Conservation (phyloP, 2,888 invertebrate genomes). For the Pomacea canaliculata region DNA sequence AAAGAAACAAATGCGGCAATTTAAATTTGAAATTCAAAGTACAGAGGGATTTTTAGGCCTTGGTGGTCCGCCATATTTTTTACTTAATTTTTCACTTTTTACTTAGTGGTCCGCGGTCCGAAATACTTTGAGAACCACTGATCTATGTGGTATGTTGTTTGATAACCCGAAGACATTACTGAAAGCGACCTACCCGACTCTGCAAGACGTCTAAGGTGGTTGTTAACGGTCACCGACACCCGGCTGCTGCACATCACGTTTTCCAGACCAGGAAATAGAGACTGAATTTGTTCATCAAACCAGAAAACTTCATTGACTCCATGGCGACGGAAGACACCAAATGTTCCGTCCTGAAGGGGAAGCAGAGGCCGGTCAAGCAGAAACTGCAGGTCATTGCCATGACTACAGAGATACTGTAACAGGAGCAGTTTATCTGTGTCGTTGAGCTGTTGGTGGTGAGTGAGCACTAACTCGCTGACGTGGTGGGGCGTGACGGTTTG, state of each 20-base stretch:
- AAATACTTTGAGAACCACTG: too few species aligned
- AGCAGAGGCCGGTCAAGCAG: constrained; percentile 5
- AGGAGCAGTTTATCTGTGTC: constrained; percentile 9
- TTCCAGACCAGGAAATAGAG: constrained; percentile 12
- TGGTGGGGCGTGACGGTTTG: not conserved
- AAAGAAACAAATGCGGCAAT: too few species aligned
- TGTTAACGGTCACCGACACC: not conserved
- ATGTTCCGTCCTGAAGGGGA: constrained; percentile 6
- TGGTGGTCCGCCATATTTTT: too few species aligned
- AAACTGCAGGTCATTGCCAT: not conserved
- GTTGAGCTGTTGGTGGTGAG: not conserved
- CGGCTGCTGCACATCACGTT: not conserved
- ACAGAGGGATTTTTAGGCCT: too few species aligned
- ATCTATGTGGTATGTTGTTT: too few species aligned
- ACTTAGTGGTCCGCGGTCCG: too few species aligned
- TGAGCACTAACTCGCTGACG: constrained; percentile 3
- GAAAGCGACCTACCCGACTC: constrained; percentile 5
- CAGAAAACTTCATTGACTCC: not conserved
- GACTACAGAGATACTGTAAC: constrained; percentile 9
- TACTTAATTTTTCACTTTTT: too few species aligned
- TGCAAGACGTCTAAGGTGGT: constrained; percentile 2
- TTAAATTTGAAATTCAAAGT: too few species aligned
- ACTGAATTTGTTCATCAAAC: not conserved
- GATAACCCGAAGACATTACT: too few species aligned
- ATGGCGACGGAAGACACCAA: constrained; percentile 3